Base-by-base conservation (phyloP, 1,140 invertebrate genomes). In the Thaumatotibia leucotreta region DNA sequence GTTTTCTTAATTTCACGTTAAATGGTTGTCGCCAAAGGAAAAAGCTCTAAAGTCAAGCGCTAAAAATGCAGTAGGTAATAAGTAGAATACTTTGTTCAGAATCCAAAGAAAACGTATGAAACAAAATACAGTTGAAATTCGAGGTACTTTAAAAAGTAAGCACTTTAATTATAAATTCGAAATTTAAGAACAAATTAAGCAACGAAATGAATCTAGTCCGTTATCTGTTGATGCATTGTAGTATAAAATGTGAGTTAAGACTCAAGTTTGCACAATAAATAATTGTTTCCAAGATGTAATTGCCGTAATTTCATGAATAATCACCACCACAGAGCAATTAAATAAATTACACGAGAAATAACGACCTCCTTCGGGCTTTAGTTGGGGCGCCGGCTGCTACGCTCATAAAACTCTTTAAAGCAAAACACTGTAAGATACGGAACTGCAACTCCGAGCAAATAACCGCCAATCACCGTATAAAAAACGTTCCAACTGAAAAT, bases 251-350 rank as follows among this genome's bases (percentile, higher is more conserved):
- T 89, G 86, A 91, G 78, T 91, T 89, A 89, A 82, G 81, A 83
- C 77, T 85, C 76, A 88, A 91, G 82, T 88, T 91, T 88, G 82
- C 73, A 89, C 81, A 88, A 91, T 91, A 91, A 91, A 91, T 91
- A 91, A 91, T 89, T 91, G 88, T 89, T 89, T 89, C 86, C 79
- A 65, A 86, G 86, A 82, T 87, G 75, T 89, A 91, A 91, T 91
- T 89, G 88, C 88, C 86, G 88, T 89, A 91, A 91, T 91, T 91
- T 89, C 86, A 91, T 91, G 88, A 91, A 91, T 91, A 91, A 91
- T 91, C 88, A 89, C 86, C 76, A 80, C 86, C 86, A 88, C 83
- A 89, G 83, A 79, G 88, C 88, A 91, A 91, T 91, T 91, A 91
- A 88, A 91, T 91, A 91, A 91, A 91, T 91, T 91, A 91, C 86